Conservation (phyloP, 2,113 vertebrate genomes). For the Ailurus styani region DNA sequence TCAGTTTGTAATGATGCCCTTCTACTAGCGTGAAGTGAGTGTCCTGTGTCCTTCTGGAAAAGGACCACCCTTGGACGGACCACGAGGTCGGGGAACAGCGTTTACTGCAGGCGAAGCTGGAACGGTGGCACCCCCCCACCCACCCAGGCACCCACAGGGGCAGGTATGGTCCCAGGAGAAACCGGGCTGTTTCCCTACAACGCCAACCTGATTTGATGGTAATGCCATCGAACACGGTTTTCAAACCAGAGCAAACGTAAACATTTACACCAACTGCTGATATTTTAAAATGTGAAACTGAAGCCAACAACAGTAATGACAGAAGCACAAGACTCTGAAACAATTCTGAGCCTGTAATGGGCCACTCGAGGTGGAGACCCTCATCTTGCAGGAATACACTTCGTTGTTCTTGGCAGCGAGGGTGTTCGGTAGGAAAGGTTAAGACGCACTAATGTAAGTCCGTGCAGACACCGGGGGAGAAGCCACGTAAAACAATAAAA, state of each 20-base stretch:
- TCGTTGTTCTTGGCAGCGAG: too few species aligned
- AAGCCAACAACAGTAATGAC: not conserved
- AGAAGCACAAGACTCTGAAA: not conserved
- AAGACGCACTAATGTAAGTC: not conserved
- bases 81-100: fast-evolving
- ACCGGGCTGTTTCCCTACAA: not conserved
- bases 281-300: not conserved
- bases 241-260: not conserved
- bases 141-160: fast-evolving
- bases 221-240: not conserved
- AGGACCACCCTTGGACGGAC: not conserved
- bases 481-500: not conserved
- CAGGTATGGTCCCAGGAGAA: not conserved
- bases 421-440: not conserved
- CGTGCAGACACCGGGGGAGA: not conserved
- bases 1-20: not conserved
- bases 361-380: not conserved
- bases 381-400: not conserved
- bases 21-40: not conserved
- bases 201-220: not conserved
- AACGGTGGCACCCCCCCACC: fast-evolving
- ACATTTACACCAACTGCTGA: not conserved
- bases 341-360: not conserved
- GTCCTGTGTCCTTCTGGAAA: not conserved
- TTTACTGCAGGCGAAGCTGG: not conserved